These are phyloP conservation scores for Melanotaenia parkinsoni DNA, from an alignment of 2,797 vertebrate species.

Conservation along the genomic window DNA sequence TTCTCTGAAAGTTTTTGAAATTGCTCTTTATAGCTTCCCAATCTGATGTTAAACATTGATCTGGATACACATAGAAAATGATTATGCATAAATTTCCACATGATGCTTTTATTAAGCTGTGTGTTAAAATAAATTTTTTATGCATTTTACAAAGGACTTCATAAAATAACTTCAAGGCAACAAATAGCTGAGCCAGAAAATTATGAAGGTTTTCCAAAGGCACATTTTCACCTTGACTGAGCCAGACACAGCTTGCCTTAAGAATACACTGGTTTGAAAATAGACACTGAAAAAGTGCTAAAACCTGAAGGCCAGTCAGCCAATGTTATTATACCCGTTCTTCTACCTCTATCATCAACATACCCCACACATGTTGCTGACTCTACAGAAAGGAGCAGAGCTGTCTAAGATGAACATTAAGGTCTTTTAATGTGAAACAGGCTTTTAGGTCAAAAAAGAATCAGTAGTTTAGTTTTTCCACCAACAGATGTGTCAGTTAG, in stretches of 20 bases:
- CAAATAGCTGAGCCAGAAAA: background rate
- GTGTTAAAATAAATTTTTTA: too few relatives aligned
- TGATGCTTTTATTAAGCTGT: too few relatives aligned
- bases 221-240: background rate
- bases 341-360: conserved; percentile 16
- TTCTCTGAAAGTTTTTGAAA: conserved; percentile 23
- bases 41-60: conserved; percentile 14
- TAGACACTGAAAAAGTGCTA: background rate
- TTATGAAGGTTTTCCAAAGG: background rate
- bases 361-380: conserved; percentile 28
- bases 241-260: conserved; percentile 15
- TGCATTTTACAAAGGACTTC: background rate
- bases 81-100: too few relatives aligned
- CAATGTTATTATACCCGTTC: conserved; percentile 30
- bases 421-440: conserved; percentile 3
- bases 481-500: background rate
- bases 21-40: conserved; percentile 19
- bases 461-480: background rate
- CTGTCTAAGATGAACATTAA: conserved; percentile 4
- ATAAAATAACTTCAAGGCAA: conserved; percentile 2
- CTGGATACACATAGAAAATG: conserved; percentile 4
- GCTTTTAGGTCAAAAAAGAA: background rate
- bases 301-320: conserved; percentile 43
- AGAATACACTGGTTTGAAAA: background rate
- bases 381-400: conserved; percentile 18